phyloP scores from a whole-genome alignment of 2,113 vertebrate genomes.

The Barnardius zonarius region DNA sequence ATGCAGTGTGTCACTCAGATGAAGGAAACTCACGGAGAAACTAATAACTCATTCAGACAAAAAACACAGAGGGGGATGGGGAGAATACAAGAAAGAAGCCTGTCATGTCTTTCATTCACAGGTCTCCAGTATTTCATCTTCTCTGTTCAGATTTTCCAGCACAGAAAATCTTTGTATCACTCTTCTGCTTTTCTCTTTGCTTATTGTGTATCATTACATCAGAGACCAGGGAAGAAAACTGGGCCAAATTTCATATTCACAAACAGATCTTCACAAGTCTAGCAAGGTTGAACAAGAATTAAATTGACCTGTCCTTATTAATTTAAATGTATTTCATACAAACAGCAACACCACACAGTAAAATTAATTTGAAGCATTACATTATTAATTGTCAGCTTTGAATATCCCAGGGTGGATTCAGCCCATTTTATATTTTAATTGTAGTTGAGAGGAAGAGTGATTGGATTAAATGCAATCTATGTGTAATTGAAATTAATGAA shows the following conservation, averaged over 20 bases:
- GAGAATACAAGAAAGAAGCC: not conserved
- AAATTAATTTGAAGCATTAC: not conserved
- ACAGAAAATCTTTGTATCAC: not conserved
- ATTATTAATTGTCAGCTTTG: not conserved
- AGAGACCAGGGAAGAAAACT: not conserved
- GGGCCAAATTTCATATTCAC: not conserved
- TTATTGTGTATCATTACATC: not conserved
- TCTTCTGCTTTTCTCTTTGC: not conserved
- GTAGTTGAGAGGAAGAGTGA: not conserved
- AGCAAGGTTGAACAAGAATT: not conserved
- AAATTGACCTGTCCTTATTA: not conserved
- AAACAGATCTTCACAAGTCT: not conserved
- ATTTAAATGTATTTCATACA: not conserved
- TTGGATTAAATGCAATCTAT: slow-evolving; percentile 19
- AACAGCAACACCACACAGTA: not conserved
- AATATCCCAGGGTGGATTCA: not conserved
- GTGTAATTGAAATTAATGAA: slow-evolving; percentile 51
- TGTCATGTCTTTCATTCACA: slow-evolving; percentile 6
- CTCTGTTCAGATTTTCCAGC: not conserved
- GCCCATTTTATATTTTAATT: not conserved
- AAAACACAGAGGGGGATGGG: not conserved
- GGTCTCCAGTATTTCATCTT: not conserved
- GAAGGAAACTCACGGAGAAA: not conserved
- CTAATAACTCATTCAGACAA: slow-evolving; percentile 35
- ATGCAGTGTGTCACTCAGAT: not conserved